These are phyloP conservation scores for Trichonephila inaurata DNA, from an alignment of 1,140 invertebrate genomes.

Conservation along the genomic window DNA sequence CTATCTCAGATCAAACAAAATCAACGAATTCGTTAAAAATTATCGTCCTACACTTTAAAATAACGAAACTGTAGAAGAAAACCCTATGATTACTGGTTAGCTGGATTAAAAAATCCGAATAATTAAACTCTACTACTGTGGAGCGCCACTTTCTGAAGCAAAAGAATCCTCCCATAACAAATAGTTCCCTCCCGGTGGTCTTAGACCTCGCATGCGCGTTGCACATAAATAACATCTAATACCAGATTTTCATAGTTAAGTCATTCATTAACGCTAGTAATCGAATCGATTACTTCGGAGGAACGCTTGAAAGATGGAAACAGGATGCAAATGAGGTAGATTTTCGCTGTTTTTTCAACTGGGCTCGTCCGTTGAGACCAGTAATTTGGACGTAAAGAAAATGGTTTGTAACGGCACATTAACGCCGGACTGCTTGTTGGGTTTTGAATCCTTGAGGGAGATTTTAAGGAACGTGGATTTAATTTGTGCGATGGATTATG, in stretches of 20 bases:
- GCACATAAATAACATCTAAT: conserved; percentile 23
- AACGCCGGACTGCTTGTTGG: neutral
- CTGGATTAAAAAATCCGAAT: conserved; percentile 12
- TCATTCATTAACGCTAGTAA: conserved; percentile 24
- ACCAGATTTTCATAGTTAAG: conserved; percentile 30
- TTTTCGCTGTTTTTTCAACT: too few species aligned
- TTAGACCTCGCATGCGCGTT: neutral
- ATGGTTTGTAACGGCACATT: conserved; percentile 14
- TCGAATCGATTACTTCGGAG: neutral
- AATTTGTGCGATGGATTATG: neutral
- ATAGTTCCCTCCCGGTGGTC: conserved; percentile 20
- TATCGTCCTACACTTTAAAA: neutral
- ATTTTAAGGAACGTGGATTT: neutral
- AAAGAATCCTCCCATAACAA: neutral
- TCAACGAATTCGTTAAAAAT: neutral
- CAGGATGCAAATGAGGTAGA: neutral
- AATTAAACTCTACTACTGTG: conserved; percentile 32
- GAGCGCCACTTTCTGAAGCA: neutral
- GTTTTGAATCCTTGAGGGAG: neutral
- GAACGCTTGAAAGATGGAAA: neutral
- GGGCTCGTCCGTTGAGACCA: neutral
- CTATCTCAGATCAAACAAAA: neutral
- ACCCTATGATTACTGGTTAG: conserved; percentile 30
- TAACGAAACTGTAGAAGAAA: neutral
- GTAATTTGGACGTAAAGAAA: conserved; percentile 7